These are phyloP conservation scores for Hesperia comma DNA, from an alignment of 2,888 invertebrate genomes.

Conservation along the genomic window DNA sequence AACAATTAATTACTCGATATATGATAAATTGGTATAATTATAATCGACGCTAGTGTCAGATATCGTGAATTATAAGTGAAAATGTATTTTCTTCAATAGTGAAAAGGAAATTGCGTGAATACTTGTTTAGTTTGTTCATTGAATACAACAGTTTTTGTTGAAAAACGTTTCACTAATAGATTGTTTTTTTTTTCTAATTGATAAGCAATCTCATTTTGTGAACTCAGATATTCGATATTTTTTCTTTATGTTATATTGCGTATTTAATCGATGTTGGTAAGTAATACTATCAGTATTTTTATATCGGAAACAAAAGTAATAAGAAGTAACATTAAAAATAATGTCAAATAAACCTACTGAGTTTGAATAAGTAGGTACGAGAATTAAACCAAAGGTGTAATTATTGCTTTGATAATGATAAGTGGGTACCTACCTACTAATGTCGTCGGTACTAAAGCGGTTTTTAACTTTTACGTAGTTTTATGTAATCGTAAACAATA, in stretches of 20 bases:
- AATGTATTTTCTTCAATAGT: slow-evolving; percentile 21
- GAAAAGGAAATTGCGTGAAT: slow-evolving; percentile 34
- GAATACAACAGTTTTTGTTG: slow-evolving; percentile 14
- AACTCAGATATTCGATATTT: not conserved
- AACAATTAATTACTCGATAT: slow-evolving; percentile 21
- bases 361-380: too few relatives aligned
- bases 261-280: too few relatives aligned
- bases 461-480: too few relatives aligned
- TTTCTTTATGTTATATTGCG: not conserved
- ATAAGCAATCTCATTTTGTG: not conserved
- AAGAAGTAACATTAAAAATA: too few relatives aligned
- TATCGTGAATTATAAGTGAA: slow-evolving; percentile 30
- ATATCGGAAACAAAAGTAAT: too few relatives aligned
- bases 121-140: slow-evolving; percentile 11
- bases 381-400: too few relatives aligned
- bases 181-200: slow-evolving; percentile 1
- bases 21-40: slow-evolving; percentile 32
- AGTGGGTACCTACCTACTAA: too few relatives aligned
- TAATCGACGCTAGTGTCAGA: slow-evolving; percentile 25
- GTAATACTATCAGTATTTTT: too few relatives aligned
- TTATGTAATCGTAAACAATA: too few relatives aligned
- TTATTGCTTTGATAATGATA: too few relatives aligned
- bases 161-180: slow-evolving; percentile 14
- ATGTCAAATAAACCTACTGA: too few relatives aligned
- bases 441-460: too few relatives aligned